Evolutionary conservation across 2,888 invertebrate species (phyloP), one percentile per base, ranked within the genome.

Genomic region (Celastrina argiolus): DNA sequence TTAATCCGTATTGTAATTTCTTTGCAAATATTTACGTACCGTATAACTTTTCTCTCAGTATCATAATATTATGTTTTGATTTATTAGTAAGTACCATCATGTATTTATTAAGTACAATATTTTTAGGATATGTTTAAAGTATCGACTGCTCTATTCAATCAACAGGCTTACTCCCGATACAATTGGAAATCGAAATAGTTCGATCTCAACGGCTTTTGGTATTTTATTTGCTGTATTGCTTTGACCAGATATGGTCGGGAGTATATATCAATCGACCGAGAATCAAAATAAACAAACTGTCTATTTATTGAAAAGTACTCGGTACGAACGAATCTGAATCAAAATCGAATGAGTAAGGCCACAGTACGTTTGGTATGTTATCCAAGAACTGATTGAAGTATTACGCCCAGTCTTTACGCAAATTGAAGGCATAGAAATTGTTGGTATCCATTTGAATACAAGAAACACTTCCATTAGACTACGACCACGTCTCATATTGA

Each of bases 401-500:
- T 36, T 2, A 26, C 4, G 22, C 12, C 51, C 22, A 51, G 51
- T 51, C 22, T 51, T 51, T 22, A 22, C 12, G 51, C 51, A 22
- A 22, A 22, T 34, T 34, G 10, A 51, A 22, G 18, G 36, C 18
- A 39, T 31, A 41, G 63, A 42, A 28, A 16, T 31, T 22, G 18
- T 14, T 64, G 14, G 45, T 51, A 14, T 14, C 39, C 18, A 36
- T 36, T 18, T 61, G 39, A 22, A 34, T 34, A 22, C 61, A 56
- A 56, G 26, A 56, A 14, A 45, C 39, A 63, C 14, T 28, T 61
- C 51, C 26, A 65, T 66, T 65, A 63, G 56, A 66, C 28, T 22
- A 22, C 63, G 42, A 61, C 66, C 68, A 64, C 56, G 69, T 75
- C 74, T 76, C 75, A 79, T 26, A 51, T 81, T 79, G 79, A 82